phyloP scores from a whole-genome alignment of 2,888 invertebrate genomes.

The Diabrotica balteata region DNA sequence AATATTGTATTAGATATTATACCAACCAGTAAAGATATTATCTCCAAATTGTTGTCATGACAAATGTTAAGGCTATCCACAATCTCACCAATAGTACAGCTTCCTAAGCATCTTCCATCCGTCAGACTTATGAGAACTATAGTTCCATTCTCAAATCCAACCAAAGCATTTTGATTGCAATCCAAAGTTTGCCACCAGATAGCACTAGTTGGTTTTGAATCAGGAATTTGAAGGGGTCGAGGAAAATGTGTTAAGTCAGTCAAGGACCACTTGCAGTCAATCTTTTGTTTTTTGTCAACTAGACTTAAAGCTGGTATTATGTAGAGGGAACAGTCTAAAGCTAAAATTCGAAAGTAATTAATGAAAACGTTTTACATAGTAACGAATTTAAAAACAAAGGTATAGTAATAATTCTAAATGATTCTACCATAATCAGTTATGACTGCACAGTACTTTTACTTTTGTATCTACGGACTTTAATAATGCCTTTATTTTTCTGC shows the following conservation, averaged over 20 bases:
- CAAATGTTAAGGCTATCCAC: slow-evolving; percentile 73
- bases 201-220: slow-evolving; percentile 66
- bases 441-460: too few species aligned
- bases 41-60: slow-evolving; percentile 74
- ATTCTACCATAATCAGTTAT: too few species aligned
- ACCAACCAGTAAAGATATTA: slow-evolving; percentile 70
- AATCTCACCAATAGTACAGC: slow-evolving; percentile 69
- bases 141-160: slow-evolving; percentile 72
- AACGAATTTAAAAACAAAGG: too few species aligned
- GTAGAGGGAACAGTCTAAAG: slow-evolving; percentile 67
- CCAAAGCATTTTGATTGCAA: slow-evolving; percentile 73
- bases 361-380: background rate
- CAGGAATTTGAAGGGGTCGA: slow-evolving; percentile 53
- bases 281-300: slow-evolving; percentile 63
- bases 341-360: slow-evolving; percentile 51
- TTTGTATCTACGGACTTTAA: too few species aligned
- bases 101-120: slow-evolving; percentile 71
- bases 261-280: slow-evolving; percentile 67
- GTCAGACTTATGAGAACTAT: slow-evolving; percentile 72
- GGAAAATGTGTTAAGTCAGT: slow-evolving; percentile 66
- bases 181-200: slow-evolving; percentile 82
- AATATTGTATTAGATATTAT: slow-evolving; percentile 13
- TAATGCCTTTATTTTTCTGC: too few species aligned
- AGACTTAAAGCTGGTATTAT: slow-evolving; percentile 69
- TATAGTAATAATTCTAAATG: too few species aligned